phyloP scores from a whole-genome alignment of 2,113 vertebrate genomes.

The Catharus bicknelli region DNA sequence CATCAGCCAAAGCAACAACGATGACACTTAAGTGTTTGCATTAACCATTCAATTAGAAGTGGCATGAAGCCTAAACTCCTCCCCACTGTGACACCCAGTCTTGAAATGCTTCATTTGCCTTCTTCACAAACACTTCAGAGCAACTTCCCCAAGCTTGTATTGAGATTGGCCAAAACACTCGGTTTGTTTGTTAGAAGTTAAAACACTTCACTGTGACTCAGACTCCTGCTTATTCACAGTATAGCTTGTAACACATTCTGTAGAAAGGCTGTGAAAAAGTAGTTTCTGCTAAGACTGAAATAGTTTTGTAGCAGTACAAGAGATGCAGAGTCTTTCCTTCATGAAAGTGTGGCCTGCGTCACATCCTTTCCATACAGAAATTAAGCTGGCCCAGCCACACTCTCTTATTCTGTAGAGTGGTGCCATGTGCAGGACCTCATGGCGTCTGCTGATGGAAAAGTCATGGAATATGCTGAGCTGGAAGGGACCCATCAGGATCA shows the following conservation, averaged over 20 bases:
- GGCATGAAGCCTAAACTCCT: background rate
- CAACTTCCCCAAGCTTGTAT: background rate
- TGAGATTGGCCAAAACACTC: background rate
- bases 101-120: background rate
- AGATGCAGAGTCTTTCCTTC: background rate
- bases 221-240: background rate
- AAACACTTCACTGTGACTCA: background rate
- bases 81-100: background rate
- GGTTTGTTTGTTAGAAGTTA: background rate
- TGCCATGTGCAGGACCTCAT: fast-evolving
- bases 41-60: background rate
- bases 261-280: background rate
- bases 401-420: fast-evolving
- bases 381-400: fast-evolving
- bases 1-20: fast-evolving
- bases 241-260: fast-evolving
- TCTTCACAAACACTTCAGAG: background rate
- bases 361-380: background rate
- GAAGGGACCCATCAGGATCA: background rate
- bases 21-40: background rate
- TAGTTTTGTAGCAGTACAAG: background rate
- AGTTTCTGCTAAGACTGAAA: background rate
- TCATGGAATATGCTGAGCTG: background rate
- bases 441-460: background rate
- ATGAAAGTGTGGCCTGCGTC: fast-evolving